phyloP scores from a whole-genome alignment of 2,113 vertebrate genomes.

The Patagioenas fasciata region DNA sequence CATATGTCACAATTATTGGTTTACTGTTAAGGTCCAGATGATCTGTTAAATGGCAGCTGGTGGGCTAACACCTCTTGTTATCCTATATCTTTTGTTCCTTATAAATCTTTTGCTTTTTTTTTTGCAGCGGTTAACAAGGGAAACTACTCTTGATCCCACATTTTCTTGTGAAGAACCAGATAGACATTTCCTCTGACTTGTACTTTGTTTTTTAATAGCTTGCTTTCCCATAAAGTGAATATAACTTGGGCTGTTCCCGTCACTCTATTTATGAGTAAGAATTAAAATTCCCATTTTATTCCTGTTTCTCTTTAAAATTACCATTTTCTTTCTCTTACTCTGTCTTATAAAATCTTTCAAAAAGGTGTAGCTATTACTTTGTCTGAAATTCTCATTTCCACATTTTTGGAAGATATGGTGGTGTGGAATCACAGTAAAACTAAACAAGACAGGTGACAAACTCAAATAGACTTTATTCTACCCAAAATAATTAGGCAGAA shows the following conservation, averaged over 20 bases:
- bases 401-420: neutral
- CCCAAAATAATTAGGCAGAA: too few species aligned
- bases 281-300: neutral
- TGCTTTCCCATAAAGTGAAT: neutral
- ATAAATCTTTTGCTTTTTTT: neutral
- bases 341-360: neutral
- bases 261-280: neutral
- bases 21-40: slow-evolving; percentile 23
- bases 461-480: too few species aligned
- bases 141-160: neutral
- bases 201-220: slow-evolving; percentile 14
- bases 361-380: neutral
- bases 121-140: neutral
- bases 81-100: neutral
- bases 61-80: neutral
- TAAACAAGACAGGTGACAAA: too few species aligned
- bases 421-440: too few species aligned
- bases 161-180: neutral
- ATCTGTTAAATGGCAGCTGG: slow-evolving; percentile 43
- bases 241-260: neutral
- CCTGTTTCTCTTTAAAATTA: neutral
- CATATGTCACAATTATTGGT: slow-evolving; percentile 46
- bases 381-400: neutral
- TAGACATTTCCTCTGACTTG: neutral
- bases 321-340: neutral